These are phyloP conservation scores for Prorops nasuta DNA, from an alignment of 1,140 invertebrate species.

Conservation along the genomic window DNA sequence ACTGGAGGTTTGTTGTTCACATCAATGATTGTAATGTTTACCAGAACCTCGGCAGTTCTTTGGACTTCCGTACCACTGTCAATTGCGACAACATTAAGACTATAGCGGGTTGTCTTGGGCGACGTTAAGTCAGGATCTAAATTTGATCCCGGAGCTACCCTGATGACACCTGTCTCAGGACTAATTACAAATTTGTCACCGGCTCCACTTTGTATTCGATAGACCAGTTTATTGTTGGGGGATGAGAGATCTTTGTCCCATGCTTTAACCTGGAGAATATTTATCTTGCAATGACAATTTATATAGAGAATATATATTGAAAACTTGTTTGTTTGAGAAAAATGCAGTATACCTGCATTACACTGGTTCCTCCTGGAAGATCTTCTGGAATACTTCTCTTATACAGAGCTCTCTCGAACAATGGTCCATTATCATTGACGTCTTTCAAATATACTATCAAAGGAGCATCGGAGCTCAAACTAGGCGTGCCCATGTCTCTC, in stretches of 20 bases:
- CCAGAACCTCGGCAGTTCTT: slow-evolving; percentile 68
- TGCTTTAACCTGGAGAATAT: slow-evolving; percentile 65
- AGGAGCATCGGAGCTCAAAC: slow-evolving; percentile 70
- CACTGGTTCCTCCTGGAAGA: slow-evolving; percentile 71
- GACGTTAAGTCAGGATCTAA: slow-evolving; percentile 87
- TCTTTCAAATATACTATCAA: slow-evolving; percentile 83
- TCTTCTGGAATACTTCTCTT: slow-evolving; percentile 79
- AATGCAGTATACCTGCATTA: slow-evolving; percentile 65
- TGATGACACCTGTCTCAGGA: slow-evolving; percentile 76
- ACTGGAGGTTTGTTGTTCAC: slow-evolving; percentile 88
- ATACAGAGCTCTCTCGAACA: slow-evolving; percentile 76
- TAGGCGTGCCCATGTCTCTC: slow-evolving; percentile 75
- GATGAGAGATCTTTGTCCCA: slow-evolving; percentile 81
- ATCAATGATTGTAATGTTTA: slow-evolving; percentile 84
- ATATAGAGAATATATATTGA: background rate
- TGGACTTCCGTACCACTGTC: slow-evolving; percentile 84
- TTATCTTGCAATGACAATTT: no score
- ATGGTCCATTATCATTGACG: slow-evolving; percentile 81
- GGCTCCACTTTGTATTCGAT: slow-evolving; percentile 83
- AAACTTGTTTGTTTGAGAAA: slow-evolving; percentile 2
- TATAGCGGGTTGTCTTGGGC: slow-evolving; percentile 68
- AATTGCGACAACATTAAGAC: slow-evolving; percentile 71
- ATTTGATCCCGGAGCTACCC: slow-evolving; percentile 80
- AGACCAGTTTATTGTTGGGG: slow-evolving; percentile 83
- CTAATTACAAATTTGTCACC: slow-evolving; percentile 91